phyloP scores from a whole-genome alignment of 2,888 invertebrate species.

The Melieria crassipennis region DNA sequence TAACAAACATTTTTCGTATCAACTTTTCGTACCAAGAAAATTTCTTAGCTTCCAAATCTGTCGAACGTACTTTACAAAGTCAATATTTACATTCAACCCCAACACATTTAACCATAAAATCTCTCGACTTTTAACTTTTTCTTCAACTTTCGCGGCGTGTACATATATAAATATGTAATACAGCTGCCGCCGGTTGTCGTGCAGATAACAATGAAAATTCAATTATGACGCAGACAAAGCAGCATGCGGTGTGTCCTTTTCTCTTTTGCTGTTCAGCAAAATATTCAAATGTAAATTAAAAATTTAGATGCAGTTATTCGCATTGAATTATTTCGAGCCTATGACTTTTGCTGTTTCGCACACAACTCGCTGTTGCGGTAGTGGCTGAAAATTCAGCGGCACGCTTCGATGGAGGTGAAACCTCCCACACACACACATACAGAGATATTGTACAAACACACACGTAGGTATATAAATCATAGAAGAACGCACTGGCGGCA shows the following conservation, averaged over 20 bases:
- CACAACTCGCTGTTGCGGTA: neutral
- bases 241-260: too few relatives aligned
- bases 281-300: conserved; percentile 20
- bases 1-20: too few relatives aligned
- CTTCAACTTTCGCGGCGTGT: too few relatives aligned
- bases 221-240: conserved; percentile 18
- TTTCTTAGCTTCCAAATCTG: too few relatives aligned
- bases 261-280: too few relatives aligned
- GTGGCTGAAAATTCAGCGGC: neutral
- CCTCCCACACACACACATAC: neutral
- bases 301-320: conserved; percentile 3
- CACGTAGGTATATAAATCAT: neutral
- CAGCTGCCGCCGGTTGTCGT: too few relatives aligned
- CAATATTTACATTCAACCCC: too few relatives aligned
- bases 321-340: neutral
- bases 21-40: too few relatives aligned
- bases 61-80: too few relatives aligned
- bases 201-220: conserved; percentile 3
- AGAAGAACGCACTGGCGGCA: conserved; percentile 9
- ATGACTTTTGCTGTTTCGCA: neutral
- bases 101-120: too few relatives aligned
- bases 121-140: too few relatives aligned
- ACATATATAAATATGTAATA: too few relatives aligned
- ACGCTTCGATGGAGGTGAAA: neutral
- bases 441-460: neutral